phyloP scores from a whole-genome alignment of 2,797 vertebrate genomes.

The Ctenosaura bakeri region DNA sequence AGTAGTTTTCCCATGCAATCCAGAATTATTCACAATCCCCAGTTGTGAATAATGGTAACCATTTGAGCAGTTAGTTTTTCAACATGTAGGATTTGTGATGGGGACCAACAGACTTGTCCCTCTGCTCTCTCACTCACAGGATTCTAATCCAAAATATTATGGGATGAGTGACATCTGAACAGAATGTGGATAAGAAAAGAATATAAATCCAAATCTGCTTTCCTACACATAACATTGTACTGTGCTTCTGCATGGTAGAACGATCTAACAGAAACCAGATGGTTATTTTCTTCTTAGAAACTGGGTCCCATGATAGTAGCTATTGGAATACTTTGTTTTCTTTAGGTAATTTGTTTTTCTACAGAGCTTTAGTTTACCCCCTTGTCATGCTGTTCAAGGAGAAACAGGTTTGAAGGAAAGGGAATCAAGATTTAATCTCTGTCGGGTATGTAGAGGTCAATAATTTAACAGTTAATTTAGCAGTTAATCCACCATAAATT shows the following conservation, averaged over 20 bases:
- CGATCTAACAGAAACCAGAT: conserved; percentile 21
- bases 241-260: not conserved
- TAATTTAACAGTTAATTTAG: conserved; percentile 36
- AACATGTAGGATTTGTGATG: not conserved
- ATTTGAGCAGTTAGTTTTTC: not conserved
- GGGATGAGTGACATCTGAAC: not conserved
- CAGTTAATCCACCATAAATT: conserved; percentile 13
- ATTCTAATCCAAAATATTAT: not conserved
- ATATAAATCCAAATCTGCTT: not conserved
- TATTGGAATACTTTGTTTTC: conserved; percentile 42
- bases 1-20: no score
- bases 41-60: not conserved
- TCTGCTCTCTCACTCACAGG: not conserved
- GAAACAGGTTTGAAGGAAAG: conserved; percentile 17
- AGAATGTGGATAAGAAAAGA: not conserved
- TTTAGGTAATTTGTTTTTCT: conserved; percentile 8
- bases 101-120: not conserved
- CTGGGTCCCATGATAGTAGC: not conserved
- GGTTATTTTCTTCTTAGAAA: conserved; percentile 3
- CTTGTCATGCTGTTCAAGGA: conserved; percentile 31
- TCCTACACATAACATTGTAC: not conserved
- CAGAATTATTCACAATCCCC: not conserved
- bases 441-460: not conserved
- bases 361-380: conserved; percentile 12
- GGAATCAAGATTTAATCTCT: conserved; percentile 30